Conservation (phyloP, 2,797 vertebrate genomes). For the Otus scops region DNA sequence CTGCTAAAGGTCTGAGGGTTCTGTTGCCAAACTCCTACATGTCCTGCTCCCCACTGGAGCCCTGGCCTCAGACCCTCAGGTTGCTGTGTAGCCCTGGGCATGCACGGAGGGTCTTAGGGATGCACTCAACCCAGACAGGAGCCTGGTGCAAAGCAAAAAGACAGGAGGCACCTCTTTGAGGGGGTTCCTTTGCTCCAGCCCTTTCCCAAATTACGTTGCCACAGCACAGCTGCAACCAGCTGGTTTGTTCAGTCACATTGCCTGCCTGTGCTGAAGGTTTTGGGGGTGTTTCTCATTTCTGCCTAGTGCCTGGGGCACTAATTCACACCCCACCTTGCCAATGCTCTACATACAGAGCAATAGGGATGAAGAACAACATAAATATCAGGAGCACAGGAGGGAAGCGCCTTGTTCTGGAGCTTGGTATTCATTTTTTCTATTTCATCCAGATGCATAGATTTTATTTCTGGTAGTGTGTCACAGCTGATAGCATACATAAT, state of each 20-base stretch:
- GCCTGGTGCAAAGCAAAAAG: background rate
- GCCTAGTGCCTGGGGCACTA: background rate
- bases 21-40: background rate
- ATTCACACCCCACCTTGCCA: background rate
- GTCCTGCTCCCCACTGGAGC: background rate
- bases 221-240: background rate
- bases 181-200: background rate
- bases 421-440: background rate
- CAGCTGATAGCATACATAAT: background rate
- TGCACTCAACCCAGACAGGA: background rate
- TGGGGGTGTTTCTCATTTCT: background rate
- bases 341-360: rapidly evolving
- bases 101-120: background rate
- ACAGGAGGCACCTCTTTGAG: background rate
- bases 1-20: background rate
- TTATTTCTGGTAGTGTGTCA: background rate
- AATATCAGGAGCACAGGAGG: rapidly evolving
- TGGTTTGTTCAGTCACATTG: rapidly evolving
- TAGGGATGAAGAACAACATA: background rate
- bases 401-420: background rate
- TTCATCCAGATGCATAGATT: background rate
- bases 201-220: background rate
- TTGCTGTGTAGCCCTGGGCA: rapidly evolving
- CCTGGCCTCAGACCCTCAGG: background rate
- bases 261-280: background rate